Evolutionary conservation across 2,113 vertebrate species (phyloP).

Genomic region (Caracal caracal): DNA sequence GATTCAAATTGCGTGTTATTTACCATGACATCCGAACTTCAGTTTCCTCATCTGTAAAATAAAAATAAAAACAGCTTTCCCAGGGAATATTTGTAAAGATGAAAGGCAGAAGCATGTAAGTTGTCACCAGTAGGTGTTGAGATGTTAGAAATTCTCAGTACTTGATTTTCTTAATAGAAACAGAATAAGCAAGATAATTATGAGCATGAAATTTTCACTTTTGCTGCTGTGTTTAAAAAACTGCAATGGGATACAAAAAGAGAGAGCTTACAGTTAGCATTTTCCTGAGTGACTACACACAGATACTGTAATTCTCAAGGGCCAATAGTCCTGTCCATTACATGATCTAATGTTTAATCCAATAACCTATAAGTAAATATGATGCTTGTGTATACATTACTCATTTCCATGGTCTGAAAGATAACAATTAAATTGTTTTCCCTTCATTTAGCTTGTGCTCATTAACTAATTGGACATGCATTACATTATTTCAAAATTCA

Average conservation of each 20-base stretch:
- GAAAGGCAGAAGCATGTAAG: neutral
- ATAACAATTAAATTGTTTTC: slow-evolving; percentile 38
- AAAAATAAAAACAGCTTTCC: neutral
- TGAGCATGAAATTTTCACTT: neutral
- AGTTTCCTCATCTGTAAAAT: neutral
- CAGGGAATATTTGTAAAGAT: neutral
- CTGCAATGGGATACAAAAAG: neutral
- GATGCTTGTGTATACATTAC: neutral
- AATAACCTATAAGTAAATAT: neutral
- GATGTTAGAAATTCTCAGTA: neutral
- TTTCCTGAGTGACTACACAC: neutral
- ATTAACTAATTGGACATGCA: slow-evolving; percentile 45
- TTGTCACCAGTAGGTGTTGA: neutral
- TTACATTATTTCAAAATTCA: slow-evolving; percentile 51
- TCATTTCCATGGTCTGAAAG: slow-evolving; percentile 23
- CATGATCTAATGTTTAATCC: neutral
- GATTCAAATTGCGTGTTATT: neutral
- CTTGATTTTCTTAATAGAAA: neutral
- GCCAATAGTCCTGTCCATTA: neutral
- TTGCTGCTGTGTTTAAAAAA: neutral
- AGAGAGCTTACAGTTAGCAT: neutral
- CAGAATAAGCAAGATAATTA: neutral
- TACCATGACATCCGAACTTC: neutral
- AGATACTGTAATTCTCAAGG: neutral
- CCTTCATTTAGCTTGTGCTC: slow-evolving; percentile 14